Evolutionary conservation across 1,140 invertebrate species (phyloP), one percentile per base, ranked within the genome.

Genomic region (Wasmannia auropunctata): DNA sequence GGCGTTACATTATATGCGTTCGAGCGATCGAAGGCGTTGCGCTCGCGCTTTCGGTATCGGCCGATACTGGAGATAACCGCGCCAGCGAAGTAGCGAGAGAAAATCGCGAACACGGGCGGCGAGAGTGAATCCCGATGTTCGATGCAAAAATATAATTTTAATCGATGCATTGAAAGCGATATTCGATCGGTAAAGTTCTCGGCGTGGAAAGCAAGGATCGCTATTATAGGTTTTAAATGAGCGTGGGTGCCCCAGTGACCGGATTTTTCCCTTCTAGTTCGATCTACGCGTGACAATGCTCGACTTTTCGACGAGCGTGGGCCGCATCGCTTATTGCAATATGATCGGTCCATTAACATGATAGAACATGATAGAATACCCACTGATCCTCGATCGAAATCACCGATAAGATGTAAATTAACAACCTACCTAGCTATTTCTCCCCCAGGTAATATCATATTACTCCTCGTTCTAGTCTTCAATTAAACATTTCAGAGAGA

Each of bases 21-120:
- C 37, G 22, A 70, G 74, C 49, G 63, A 80, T 86, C 84, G 88
- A 75, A 83, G 88, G 88, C 76, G 88, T 88, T 86, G 84, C 69
- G 58, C 67, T 80, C 74, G 58, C 63, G 58, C 63, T 75, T 83
- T 88, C 70, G 87, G 86, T 76, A 85, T 67, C 86, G 80, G 34
- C n/a, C n/a, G n/a, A n/a, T n/a, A n/a, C n/a, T 49, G 65, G 16
- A 51, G 86, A 83, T 83, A n/a, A 83, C n/a, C 25, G 40, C 7
- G 70, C 54, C 49, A 43, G 40, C 37, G 22, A 8, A 7, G 46
- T 37, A 43, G 56, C 75, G 19, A 25, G 19, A 25, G 60, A 75
- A 46, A 67, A 76, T 76, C 70, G 19, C 67, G 43, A 54, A 37
- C 46, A 22, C 69, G 28, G 25, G 19, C 46, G 14, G 37, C 16